Conservation (phyloP, 2,797 vertebrate species). For the Tenualosa thibaudeaui region DNA sequence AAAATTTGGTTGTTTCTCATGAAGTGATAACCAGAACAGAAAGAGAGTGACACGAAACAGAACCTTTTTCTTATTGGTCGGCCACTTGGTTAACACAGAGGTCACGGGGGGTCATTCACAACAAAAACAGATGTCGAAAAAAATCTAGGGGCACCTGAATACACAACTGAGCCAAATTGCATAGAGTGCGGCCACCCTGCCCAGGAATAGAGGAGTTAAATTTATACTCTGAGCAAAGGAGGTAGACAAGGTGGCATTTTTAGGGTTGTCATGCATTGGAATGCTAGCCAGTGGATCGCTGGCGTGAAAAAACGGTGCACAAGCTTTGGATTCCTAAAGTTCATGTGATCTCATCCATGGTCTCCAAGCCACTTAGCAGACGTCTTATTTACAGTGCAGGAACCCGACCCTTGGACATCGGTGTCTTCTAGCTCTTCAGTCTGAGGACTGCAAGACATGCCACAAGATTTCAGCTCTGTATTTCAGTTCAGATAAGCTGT, state of each 20-base stretch:
- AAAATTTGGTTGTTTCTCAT: background rate
- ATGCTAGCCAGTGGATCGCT: constrained; percentile 55
- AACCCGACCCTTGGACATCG: constrained; percentile 14
- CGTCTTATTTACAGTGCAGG: constrained; percentile 56
- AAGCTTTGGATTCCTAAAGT: constrained; percentile 49
- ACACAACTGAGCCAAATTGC: background rate
- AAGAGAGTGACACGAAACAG: background rate
- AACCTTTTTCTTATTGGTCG: background rate
- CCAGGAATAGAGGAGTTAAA: constrained; percentile 68
- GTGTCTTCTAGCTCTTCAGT: background rate
- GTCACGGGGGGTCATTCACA: constrained; percentile 14
- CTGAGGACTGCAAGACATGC: background rate
- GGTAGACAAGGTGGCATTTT: constrained; percentile 61
- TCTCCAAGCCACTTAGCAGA: constrained; percentile 43
- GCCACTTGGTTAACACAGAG: constrained; percentile 4
- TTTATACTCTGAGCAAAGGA: constrained; percentile 70
- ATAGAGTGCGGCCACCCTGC: background rate
- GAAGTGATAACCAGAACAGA: background rate
- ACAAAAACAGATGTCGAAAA: constrained; percentile 25
- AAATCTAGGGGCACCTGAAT: constrained; percentile 7
- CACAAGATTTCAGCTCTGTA: background rate
- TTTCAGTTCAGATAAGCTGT: constrained; percentile 4
- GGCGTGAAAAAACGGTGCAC: constrained; percentile 2
- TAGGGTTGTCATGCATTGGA: constrained; percentile 62
- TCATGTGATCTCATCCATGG: constrained; percentile 52